Percentiles rank a stretch among this genome's conserved stretches.
phyloP scores from a whole-genome alignment of 2,797 vertebrate genomes.

The Paratrypauchen microcephalus region DNA sequence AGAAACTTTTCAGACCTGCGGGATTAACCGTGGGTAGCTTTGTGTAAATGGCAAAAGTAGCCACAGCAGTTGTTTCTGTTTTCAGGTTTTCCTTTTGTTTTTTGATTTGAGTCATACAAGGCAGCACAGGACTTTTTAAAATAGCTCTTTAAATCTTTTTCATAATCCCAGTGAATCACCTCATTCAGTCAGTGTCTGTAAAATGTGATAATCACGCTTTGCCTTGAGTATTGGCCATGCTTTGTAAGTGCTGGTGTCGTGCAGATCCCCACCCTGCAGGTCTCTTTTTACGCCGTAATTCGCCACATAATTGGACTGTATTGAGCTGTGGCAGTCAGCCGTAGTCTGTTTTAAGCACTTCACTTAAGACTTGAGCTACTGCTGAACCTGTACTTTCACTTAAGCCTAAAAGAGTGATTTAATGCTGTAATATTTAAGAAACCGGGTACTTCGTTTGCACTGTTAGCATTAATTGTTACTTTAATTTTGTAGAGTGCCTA shows the following conservation, averaged over 20 bases:
- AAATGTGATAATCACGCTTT: background rate
- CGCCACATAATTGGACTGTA: slow-evolving; percentile 15
- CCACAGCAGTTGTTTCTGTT: background rate
- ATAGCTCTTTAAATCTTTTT: no score
- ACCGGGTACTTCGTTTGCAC: no score
- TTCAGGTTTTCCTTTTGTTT: slow-evolving; percentile 3
- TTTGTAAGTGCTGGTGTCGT: slow-evolving; percentile 23
- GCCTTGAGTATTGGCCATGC: slow-evolving; percentile 9
- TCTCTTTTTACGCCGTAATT: background rate
- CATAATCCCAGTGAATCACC: no score
- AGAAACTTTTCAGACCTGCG: slow-evolving; percentile 12
- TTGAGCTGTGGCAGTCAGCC: slow-evolving; percentile 18
- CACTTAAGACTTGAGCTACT: slow-evolving; percentile 4
- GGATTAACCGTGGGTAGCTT: background rate
- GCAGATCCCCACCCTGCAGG: slow-evolving; percentile 3
- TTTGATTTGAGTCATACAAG: background rate
- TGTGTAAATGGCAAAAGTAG: background rate
- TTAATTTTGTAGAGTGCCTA: background rate
- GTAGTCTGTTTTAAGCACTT: slow-evolving; percentile 3
- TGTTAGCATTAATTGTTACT: background rate
- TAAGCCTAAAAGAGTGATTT: background rate
- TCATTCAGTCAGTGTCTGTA: no score
- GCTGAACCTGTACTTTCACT: slow-evolving; percentile 4
- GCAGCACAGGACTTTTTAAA: background rate
- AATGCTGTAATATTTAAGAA: background rate